phyloP scores from a whole-genome alignment of 2,113 vertebrate genomes.

The Siniperca knerii region DNA sequence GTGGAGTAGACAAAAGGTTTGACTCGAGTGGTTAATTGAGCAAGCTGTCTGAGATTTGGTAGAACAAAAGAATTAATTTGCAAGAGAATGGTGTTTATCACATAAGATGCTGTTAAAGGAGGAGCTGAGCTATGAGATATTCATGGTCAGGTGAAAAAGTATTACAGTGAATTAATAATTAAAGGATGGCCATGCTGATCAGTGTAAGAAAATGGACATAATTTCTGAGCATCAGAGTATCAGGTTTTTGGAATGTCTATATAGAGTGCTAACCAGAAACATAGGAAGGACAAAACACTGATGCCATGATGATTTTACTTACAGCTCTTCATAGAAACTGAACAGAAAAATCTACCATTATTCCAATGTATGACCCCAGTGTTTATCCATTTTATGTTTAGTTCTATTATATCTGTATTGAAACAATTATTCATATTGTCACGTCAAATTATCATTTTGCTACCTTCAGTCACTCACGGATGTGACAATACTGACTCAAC shows the following conservation, averaged over 20 bases:
- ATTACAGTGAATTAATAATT: neutral
- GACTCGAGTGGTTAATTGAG: neutral
- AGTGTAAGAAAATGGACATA: too few species aligned
- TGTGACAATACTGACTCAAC: neutral
- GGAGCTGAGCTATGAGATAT: neutral
- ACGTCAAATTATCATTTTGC: neutral
- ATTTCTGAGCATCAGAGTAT: neutral
- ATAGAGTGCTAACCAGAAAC: neutral
- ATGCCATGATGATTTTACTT: neutral
- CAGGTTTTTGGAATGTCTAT: neutral
- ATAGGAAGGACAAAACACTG: neutral
- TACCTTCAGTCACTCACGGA: neutral
- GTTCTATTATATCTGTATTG: neutral
- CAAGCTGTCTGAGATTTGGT: neutral
- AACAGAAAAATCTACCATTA: neutral
- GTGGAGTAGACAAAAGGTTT: constrained; percentile 1
- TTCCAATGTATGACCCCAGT: neutral
- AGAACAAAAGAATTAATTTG: constrained; percentile 14
- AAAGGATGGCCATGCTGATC: too few species aligned
- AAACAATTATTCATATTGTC: neutral
- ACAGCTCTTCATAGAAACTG: neutral
- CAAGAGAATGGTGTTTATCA: constrained; percentile 1
- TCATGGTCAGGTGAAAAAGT: neutral
- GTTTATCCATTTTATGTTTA: neutral
- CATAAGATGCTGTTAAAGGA: neutral